phyloP scores from a whole-genome alignment of 1,140 invertebrate species.

The Alviniconcha marisindica region DNA sequence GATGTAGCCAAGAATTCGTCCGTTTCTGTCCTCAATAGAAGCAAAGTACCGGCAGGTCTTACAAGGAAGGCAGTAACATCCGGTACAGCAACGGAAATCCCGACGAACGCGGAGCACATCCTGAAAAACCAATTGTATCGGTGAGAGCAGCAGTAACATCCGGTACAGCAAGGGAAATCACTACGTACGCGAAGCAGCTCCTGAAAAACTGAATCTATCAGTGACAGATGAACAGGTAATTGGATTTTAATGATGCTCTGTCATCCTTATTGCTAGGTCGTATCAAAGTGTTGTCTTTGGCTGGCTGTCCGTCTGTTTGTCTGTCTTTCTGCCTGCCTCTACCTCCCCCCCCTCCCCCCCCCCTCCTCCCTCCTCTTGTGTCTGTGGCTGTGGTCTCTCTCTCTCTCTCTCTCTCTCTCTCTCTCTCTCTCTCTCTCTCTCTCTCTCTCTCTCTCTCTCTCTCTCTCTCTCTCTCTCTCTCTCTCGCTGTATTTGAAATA shows the following conservation, averaged over 20 bases:
- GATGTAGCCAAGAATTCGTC: slow-evolving; percentile 84
- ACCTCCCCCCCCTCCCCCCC: too few species aligned
- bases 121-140: slow-evolving; percentile 24
- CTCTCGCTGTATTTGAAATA: too few species aligned
- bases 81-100: slow-evolving; percentile 84
- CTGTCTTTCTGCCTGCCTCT: too few species aligned
- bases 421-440: too few species aligned
- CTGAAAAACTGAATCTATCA: slow-evolving; percentile 17
- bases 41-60: slow-evolving; percentile 75
- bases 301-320: too few species aligned
- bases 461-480: too few species aligned
- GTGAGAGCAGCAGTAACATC: slow-evolving; percentile 84
- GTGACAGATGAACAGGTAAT: background rate
- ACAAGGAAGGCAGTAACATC: slow-evolving; percentile 85
- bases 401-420: too few species aligned
- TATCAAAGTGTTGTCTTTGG: too few species aligned
- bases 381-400: too few species aligned
- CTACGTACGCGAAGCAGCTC: slow-evolving; percentile 76
- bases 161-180: slow-evolving; percentile 84
- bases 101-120: slow-evolving; percentile 75
- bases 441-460: too few species aligned
- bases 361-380: too few species aligned
- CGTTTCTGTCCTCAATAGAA: slow-evolving; percentile 51
- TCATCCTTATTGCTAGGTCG: background rate
- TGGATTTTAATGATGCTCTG: too few species aligned